Conservation (phyloP, 2,797 vertebrate genomes). For the Leucoraja ocellata region DNA sequence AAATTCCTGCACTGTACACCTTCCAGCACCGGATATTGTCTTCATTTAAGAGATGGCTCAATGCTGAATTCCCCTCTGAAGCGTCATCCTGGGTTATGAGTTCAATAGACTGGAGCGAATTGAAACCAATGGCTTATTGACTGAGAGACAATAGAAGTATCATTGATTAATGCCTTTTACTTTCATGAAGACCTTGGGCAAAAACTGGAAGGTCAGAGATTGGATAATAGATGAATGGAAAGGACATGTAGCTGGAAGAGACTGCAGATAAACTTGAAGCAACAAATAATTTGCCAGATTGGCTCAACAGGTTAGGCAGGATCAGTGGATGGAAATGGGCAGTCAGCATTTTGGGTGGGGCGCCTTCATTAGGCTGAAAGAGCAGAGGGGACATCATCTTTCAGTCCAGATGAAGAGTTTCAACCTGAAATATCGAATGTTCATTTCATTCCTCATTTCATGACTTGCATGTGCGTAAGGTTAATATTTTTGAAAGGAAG, state of each 20-base stretch:
- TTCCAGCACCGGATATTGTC: not conserved
- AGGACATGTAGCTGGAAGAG: not conserved
- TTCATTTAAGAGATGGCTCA: not conserved
- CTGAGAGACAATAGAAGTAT: not conserved
- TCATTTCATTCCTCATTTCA: no score
- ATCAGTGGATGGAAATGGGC: no score
- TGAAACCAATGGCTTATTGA: not conserved
- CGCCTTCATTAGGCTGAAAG: no score
- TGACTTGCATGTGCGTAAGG: not conserved
- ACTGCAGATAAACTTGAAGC: no score
- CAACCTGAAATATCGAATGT: no score
- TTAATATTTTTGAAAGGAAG: not conserved
- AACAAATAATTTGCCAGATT: no score
- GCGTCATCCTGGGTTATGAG: not conserved
- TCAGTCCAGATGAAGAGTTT: no score
- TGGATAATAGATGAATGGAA: not conserved
- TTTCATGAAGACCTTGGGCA: not conserved
- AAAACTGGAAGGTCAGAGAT: not conserved
- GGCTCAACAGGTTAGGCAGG: no score
- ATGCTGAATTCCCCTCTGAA: not conserved
- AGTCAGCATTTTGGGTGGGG: no score
- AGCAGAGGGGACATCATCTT: no score
- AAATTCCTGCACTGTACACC: no score
- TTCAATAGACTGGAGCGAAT: not conserved
- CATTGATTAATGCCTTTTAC: not conserved